These are phyloP conservation scores for Teinopalpus imperialis DNA, from an alignment of 2,888 invertebrate genomes.

Conservation along the genomic window DNA sequence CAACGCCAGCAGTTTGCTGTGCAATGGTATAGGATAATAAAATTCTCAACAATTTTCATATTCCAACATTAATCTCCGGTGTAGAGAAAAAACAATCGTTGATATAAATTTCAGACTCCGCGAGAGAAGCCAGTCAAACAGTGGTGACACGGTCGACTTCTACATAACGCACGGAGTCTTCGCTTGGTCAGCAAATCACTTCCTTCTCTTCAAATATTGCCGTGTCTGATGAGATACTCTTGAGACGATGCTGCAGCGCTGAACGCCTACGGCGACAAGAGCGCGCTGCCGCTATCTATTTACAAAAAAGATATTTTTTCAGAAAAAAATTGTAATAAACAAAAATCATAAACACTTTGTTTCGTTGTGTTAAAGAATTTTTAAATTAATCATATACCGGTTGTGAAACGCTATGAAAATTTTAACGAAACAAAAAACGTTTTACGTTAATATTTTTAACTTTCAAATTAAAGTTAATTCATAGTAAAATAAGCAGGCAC, in stretches of 20 bases:
- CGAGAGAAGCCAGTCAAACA: slow-evolving; percentile 85
- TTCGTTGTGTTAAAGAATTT: no score
- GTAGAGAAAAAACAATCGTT: slow-evolving; percentile 27
- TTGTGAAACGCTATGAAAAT: no score
- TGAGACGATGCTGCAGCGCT: slow-evolving; percentile 89
- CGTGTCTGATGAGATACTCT: slow-evolving; percentile 91
- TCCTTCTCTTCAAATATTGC: slow-evolving; percentile 93
- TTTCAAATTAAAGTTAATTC: no score
- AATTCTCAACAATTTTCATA: slow-evolving; percentile 21
- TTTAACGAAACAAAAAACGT: no score
- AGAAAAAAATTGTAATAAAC: neutral
- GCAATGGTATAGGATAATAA: slow-evolving; percentile 6
- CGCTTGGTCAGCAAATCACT: slow-evolving; percentile 97
- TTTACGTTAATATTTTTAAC: no score
- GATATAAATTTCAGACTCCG: slow-evolving; percentile 54
- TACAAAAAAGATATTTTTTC: slow-evolving; percentile 5
- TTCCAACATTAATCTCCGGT: slow-evolving; percentile 26
- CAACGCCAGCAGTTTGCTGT: neutral
- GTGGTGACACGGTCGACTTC: slow-evolving; percentile 95
- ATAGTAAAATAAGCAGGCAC: no score
- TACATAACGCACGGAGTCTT: slow-evolving; percentile 96
- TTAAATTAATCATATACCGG: no score
- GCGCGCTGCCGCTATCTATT: slow-evolving; percentile 67
- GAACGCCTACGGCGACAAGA: slow-evolving; percentile 87
- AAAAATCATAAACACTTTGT: no score